These are phyloP conservation scores for Dryas iulia DNA, from an alignment of 1,140 invertebrate genomes.

Conservation along the genomic window DNA sequence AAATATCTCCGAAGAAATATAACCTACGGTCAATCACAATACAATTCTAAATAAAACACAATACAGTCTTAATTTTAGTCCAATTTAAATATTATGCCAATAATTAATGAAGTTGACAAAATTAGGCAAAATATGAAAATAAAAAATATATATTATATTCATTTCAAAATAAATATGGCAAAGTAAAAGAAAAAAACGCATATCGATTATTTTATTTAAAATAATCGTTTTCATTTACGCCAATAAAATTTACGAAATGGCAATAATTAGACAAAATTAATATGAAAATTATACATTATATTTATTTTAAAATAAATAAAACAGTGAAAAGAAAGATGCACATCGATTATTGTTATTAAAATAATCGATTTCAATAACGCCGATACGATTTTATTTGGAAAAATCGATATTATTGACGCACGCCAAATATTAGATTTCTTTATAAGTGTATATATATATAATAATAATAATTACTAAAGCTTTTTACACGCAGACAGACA, in stretches of 20 bases:
- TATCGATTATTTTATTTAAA: neutral
- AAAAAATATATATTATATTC: neutral
- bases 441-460: conserved; percentile 1
- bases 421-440: conserved; percentile 23
- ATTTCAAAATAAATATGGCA: neutral
- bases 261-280: too few species aligned
- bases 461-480: neutral
- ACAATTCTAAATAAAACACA: neutral
- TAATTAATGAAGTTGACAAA: neutral
- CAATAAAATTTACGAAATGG: neutral
- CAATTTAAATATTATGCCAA: neutral
- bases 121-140: conserved; percentile 1
- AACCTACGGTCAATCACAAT: neutral
- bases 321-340: neutral
- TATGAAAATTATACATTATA: neutral
- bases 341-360: neutral
- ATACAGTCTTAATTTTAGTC: conserved; percentile 2
- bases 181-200: neutral
- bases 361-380: neutral
- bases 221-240: neutral
- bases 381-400: neutral
- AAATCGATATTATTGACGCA: neutral
- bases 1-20: neutral
- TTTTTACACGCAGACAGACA: conserved; percentile 3
- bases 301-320: neutral